A percentile compares a stretch with the other conserved stretches of the same genome.
Conservation (phyloP, 2,888 invertebrate species). For the Ommatoiulus sabulosus region DNA sequence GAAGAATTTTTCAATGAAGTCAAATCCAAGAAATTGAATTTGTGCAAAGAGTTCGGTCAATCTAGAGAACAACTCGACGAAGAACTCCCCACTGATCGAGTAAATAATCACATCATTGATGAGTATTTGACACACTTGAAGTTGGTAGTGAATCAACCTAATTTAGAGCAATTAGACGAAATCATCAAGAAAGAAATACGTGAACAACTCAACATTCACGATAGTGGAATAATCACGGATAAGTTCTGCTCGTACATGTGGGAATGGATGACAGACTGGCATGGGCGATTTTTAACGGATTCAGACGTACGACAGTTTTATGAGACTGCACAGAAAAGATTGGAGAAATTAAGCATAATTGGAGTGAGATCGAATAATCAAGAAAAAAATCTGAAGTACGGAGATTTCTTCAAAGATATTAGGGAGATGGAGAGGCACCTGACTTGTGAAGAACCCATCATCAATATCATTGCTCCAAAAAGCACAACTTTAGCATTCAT, state of each 20-base stretch:
- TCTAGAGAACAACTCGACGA: not conserved
- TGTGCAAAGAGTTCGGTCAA: not conserved
- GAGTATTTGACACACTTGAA: not conserved
- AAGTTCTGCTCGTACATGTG: not conserved
- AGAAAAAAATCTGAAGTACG: not conserved
- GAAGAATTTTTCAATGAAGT: not conserved
- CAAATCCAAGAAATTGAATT: not conserved
- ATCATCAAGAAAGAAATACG: not conserved
- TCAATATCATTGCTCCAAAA: not conserved
- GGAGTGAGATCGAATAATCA: not conserved
- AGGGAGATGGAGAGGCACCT: not conserved
- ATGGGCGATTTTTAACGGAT: not conserved
- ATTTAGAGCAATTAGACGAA: not conserved
- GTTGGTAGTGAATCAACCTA: not conserved
- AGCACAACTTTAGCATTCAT: slow-evolving; percentile 6
- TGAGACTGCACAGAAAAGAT: not conserved
- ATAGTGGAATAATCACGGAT: not conserved
- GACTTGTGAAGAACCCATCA: not conserved
- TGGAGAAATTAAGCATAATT: not conserved
- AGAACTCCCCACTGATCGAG: not conserved
- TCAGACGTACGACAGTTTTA: not conserved
- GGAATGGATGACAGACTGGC: not conserved
- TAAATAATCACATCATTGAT: not conserved
- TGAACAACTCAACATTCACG: not conserved
- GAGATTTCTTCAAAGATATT: not conserved